Percentiles rank a stretch among this genome's conserved stretches.
Evolutionary conservation across 2,797 vertebrate genomes (phyloP).

Genomic region (Schizothorax lantsangensis): DNA sequence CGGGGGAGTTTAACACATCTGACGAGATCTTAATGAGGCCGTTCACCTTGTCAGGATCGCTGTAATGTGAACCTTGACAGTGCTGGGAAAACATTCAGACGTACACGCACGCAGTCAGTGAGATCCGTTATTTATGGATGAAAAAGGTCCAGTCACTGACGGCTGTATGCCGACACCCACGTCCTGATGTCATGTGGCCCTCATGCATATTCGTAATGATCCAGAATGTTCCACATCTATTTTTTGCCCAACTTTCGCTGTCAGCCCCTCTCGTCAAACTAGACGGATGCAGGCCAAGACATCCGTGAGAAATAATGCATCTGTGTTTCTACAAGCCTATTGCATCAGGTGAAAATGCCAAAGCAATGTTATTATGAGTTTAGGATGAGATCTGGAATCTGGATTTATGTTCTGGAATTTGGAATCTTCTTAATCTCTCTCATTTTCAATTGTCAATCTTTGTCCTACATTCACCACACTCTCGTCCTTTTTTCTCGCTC

Average conservation of each 20-base stretch:
- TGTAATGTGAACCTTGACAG: conserved; percentile 24
- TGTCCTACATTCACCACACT: conserved; percentile 6
- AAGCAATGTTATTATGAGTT: neutral
- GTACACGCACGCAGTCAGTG: neutral
- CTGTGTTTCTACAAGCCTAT: conserved; percentile 2
- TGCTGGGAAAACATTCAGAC: neutral
- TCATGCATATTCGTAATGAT: conserved; percentile 31
- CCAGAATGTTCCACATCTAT: conserved; percentile 11
- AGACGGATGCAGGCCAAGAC: neutral
- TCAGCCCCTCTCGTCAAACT: conserved; percentile 6
- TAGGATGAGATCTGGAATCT: neutral
- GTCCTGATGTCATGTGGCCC: conserved; percentile 2
- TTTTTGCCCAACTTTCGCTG: conserved; percentile 1
- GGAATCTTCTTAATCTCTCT: neutral
- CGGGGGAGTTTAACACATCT: conserved; percentile 16
- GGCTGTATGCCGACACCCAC: conserved; percentile 1
- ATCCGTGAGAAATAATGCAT: neutral
- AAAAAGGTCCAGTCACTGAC: neutral
- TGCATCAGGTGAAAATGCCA: neutral
- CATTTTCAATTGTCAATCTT: conserved; percentile 39
- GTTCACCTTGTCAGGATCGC: conserved; percentile 27
- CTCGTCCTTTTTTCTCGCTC: neutral
- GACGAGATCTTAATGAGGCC: conserved; percentile 27
- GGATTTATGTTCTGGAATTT: neutral
- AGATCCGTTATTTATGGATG: conserved; percentile 6